Percentiles rank a stretch among this genome's conserved stretches.
phyloP scores from a whole-genome alignment of 37 sponge, comb jelly and placozoan genomes.

The Ianthella basta region DNA sequence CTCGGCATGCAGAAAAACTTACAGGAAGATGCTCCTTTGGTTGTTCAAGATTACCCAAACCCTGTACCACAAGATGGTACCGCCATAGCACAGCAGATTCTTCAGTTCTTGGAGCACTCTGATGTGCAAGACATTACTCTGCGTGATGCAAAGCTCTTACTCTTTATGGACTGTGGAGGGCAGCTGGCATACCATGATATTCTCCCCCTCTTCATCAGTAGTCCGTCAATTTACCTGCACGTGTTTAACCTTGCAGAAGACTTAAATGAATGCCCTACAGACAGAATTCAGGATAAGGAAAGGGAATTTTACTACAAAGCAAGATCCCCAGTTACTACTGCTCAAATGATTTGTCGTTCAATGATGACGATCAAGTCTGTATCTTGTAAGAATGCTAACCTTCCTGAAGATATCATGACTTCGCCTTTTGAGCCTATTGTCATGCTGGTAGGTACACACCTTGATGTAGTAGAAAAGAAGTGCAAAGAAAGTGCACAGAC shows the following conservation, averaged over 20 bases:
- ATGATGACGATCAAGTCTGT: neutral
- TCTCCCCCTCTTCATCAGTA: neutral
- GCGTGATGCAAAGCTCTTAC: neutral
- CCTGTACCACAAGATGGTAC: no score
- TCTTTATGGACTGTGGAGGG: neutral
- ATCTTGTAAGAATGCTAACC: neutral
- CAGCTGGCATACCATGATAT: conserved; percentile 1
- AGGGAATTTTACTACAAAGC: neutral
- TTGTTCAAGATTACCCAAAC: no score
- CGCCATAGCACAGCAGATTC: no score
- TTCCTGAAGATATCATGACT: neutral
- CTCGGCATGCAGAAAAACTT: no score
- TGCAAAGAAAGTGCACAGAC: neutral
- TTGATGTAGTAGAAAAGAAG: neutral
- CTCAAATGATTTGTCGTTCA: neutral
- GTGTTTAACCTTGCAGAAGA: neutral
- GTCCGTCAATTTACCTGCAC: neutral
- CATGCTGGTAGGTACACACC: neutral
- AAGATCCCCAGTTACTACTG: neutral
- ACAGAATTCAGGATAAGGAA: neutral
- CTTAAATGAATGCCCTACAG: neutral
- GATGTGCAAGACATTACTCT: neutral
- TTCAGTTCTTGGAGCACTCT: no score
- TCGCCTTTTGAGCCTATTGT: neutral
- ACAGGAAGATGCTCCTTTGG: no score